Conservation (phyloP, 2,888 invertebrate genomes). For the Cosmopolites sordidus region DNA sequence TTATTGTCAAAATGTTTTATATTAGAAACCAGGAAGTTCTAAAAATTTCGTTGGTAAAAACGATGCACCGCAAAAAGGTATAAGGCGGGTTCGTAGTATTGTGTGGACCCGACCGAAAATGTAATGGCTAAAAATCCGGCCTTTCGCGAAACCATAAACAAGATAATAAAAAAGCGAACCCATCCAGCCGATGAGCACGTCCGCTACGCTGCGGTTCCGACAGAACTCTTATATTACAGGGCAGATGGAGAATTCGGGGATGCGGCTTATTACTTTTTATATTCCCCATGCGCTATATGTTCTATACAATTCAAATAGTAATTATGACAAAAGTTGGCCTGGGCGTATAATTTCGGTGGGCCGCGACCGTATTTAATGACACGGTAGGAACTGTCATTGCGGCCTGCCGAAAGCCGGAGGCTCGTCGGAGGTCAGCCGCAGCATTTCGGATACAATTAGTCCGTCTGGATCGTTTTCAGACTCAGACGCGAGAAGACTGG, state of each 20-base stretch:
- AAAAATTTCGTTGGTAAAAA: not conserved
- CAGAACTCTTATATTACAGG: slow-evolving; percentile 19
- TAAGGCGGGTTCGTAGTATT: not conserved
- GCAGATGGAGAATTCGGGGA: slow-evolving; percentile 19
- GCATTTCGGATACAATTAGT: slow-evolving; percentile 16
- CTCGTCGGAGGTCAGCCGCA: slow-evolving; percentile 27
- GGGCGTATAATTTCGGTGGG: slow-evolving; percentile 44
- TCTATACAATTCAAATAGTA: slow-evolving; percentile 44
- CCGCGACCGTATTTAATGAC: slow-evolving; percentile 20
- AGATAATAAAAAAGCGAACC: slow-evolving; percentile 17
- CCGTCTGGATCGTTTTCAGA: slow-evolving; percentile 11
- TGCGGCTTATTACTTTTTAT: slow-evolving; percentile 15
- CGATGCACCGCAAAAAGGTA: not conserved
- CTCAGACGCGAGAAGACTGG: too few relatives aligned
- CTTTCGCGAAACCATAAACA: slow-evolving; percentile 20
- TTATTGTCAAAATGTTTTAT: too few relatives aligned
- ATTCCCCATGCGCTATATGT: slow-evolving; percentile 19
- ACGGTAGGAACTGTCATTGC: slow-evolving; percentile 40
- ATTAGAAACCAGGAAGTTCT: not conserved
- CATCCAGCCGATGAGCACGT: slow-evolving; percentile 15
- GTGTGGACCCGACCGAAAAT: not conserved
- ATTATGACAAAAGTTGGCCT: slow-evolving; percentile 43
- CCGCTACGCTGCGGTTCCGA: slow-evolving; percentile 11
- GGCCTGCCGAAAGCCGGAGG: slow-evolving; percentile 41
- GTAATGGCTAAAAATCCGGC: slow-evolving; percentile 8